Evolutionary conservation across 2,888 invertebrate species (phyloP), one percentile per base, ranked within the genome.

Genomic region (Spisula subtruncata): DNA sequence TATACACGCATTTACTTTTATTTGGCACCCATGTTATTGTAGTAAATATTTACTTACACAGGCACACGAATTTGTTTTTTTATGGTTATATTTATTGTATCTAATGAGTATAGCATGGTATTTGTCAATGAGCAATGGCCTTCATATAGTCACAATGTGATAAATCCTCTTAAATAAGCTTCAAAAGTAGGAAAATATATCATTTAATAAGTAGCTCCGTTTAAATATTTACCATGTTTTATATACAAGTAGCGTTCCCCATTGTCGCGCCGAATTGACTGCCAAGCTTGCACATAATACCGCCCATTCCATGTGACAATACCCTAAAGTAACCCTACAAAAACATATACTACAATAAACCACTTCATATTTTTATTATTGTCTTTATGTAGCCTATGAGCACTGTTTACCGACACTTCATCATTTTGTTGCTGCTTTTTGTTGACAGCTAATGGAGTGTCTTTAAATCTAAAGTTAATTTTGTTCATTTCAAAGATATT

Each of bases 231-330:
- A 75, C 51, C 4, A 66, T 48, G 71, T 54, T 66, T 51, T 54
- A 41, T 51, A 32, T 51, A 79, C 51, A 79, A 51, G 16, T 10
- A 12, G 10, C 0, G 20, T 18, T n/a, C n/a, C 41, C 35, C 16
- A 75, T 85, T 85, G 54, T 54, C 25, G 66, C 87, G 88, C 80
- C 88, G 32, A 46, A 18, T 48, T 51, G 88, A 66, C 84, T 84
- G 51, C 81, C 46, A 2, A n/a, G 32, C 41, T 29, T 56, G 84
- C 88, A 80, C 88, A 66, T 48, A 66, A 66, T 60, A 35, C 25
- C 87, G 83, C 83, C 83, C 56, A 25, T 83, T 83, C 41, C 48
- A 16, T 4, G 20, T 25, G 25, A 83, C 81, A 81, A 81, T 41
- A 12, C 12, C 51, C 51, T 8, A 2, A n/a, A 51, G 51, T 51